Base-by-base conservation (phyloP, 2,888 invertebrate species). In the Plagodis dolabraria region DNA sequence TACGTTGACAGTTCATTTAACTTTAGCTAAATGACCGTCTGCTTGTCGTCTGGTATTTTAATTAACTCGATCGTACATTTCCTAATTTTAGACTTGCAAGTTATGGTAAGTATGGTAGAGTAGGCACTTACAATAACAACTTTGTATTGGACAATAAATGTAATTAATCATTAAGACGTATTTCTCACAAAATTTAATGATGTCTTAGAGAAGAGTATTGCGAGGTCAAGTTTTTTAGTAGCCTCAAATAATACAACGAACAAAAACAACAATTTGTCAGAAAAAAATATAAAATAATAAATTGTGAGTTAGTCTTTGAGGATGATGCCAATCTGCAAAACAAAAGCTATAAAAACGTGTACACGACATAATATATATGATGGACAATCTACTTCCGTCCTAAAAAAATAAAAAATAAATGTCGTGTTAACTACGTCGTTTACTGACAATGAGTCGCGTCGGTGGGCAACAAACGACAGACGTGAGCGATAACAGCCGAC, bases 401-500 rank as follows among this genome's bases (percentile, higher is more conserved):
- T 38, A n/a, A 36, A 9, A 33, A 4, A 1, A 42, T 42, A 5
- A n/a, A 45, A 9, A 33, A n/a, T n/a, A 42, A 45, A 5, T 45
- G 36, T 46, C 55, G 46, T 48, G 45, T 33, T 11, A 33, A 43
- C 43, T 50, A 10, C 45, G 53, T 43, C 12, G 43, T 43, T 43
- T 43, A 43, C 33, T 40, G 43, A 46, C 46, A 46, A 46, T 43
- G 54, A 40, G 55, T 56, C 60, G 55, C 45, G 55, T 56, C 60
- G 55, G 54, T 49, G 49, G 33, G 47, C 58, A 54, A 53, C 59
- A 54, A 59, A 67, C 72, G 70, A 74, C 77, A 72, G 76, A 73
- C 76, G 76, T 73, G 75, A 63, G 72, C 68, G 79, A 82, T 80
- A 83, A 77, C 68, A 57, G 68, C 63, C 74, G 68, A 74, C 79